Base-by-base conservation (phyloP, 1,140 invertebrate genomes). In the Cydia pomonella region DNA sequence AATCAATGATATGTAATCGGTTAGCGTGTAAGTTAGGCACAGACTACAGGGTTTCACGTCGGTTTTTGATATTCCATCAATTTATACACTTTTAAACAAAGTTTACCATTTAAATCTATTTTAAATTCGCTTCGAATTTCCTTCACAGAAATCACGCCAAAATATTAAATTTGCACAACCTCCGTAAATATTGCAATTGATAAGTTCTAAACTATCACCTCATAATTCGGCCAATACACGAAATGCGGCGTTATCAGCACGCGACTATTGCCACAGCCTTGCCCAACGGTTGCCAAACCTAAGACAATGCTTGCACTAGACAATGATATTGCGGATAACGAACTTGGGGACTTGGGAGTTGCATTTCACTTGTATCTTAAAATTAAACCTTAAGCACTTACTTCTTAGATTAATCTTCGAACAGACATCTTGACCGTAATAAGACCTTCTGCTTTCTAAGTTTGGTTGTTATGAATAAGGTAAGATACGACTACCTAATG, bases 251-350 rank as follows among this genome's bases (percentile, higher is more conserved):
- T 59, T 59, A 59, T 59, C 53, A 59, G 53, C 53, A 59, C 18
- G 50, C 50, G 18, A 59, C 53, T 23, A 9, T 59, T 59, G 53
- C 53, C 53, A 21, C 53, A 59, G 53, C 53, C 18, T 23, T 59
- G 53, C 53, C 53, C 53, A 59, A 59, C 53, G 3, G 53, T 59
- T 59, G 53, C 53, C 53, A 59, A 59, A 59, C 53, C 53, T 59
- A 59, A 59, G 53, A 59, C 53, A 59, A 59, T 23, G 53, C 53
- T 9, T 59, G 53, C 53, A 59, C 53, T 59, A 59, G 53, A 59
- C 53, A 59, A 59, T 59, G 53, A 59, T 59, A 59, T 59, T 59
- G 53, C 53, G 53, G 53, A 59, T 59, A 59, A 50, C 47, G n/a
- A 50, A 59, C 53, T 59, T 59, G 53, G 53, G 53, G 53, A 59